These are phyloP conservation scores for Psittacula derbiana DNA, from an alignment of 2,797 vertebrate species.

Conservation along the genomic window DNA sequence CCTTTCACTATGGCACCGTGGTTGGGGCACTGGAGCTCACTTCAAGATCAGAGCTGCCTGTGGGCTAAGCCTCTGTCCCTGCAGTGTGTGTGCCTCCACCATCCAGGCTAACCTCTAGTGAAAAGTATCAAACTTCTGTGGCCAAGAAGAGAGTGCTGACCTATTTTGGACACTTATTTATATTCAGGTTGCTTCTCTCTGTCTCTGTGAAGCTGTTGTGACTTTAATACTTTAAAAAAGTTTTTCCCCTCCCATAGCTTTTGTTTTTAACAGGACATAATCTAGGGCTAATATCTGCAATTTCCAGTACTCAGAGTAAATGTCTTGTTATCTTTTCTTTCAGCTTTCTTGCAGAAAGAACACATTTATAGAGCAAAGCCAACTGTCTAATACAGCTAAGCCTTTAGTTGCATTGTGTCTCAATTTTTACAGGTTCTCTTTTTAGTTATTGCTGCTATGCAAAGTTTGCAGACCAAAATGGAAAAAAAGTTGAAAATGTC, in stretches of 20 bases:
- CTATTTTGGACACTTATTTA: conserved; percentile 81
- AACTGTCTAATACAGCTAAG: neutral
- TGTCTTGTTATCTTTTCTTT: neutral
- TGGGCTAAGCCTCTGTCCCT: neutral
- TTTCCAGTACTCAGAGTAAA: conserved; percentile 15
- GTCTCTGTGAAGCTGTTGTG: conserved; percentile 52
- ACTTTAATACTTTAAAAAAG: neutral
- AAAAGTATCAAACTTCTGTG: conserved; percentile 60
- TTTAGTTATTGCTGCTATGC: neutral
- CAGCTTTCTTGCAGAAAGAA: neutral
- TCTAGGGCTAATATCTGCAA: conserved; percentile 22
- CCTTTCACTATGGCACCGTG: neutral
- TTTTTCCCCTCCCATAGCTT: neutral
- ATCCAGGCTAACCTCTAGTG: conserved; percentile 9
- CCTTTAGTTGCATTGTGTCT: neutral
- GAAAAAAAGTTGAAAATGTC: neutral
- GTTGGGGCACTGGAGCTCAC: neutral
- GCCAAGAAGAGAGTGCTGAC: conserved; percentile 73
- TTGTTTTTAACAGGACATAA: conserved; percentile 37
- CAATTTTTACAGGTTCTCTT: neutral
- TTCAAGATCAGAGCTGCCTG: neutral
- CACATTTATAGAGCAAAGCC: neutral
- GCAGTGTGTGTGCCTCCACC: neutral
- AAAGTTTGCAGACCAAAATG: neutral
- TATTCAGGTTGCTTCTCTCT: conserved; percentile 76